A percentile compares a stretch with the other conserved stretches of the same genome.
Conservation (phyloP, 1,140 invertebrate species). For the Drosophila simulans region DNA sequence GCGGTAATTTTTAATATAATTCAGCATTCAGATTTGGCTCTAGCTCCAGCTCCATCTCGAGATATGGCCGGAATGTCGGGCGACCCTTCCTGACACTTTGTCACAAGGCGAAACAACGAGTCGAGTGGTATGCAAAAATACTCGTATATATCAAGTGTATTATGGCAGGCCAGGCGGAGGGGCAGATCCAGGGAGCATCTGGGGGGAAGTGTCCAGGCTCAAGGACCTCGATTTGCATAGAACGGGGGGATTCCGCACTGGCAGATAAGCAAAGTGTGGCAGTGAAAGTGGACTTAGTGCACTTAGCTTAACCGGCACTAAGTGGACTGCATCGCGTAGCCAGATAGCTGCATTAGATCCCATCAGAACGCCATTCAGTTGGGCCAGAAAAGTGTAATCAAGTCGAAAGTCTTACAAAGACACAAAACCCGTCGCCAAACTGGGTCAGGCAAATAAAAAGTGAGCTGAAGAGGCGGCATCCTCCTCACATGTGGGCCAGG, state of each 20-base stretch:
- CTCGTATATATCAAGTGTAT: conserved; percentile 70
- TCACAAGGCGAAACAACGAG: conserved; percentile 64
- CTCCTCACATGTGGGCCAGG: conserved; percentile 46
- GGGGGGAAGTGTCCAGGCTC: conserved; percentile 33
- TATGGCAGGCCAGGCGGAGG: conserved; percentile 34
- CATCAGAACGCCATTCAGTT: conserved; percentile 77
- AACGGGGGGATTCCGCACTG: conserved; percentile 23
- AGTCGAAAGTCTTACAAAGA: conserved; percentile 46
- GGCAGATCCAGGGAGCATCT: conserved; percentile 1
- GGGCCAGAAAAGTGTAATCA: conserved; percentile 69
- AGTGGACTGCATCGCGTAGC: conserved; percentile 77
- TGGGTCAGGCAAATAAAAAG: conserved; percentile 73
- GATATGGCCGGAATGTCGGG: conserved; percentile 67
- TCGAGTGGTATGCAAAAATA: conserved; percentile 65
- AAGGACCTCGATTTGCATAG: conserved; percentile 72
- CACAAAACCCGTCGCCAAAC: conserved; percentile 29
- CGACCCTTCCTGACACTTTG: conserved; percentile 74
- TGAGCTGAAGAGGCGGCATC: background rate
- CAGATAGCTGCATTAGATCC: conserved; percentile 78
- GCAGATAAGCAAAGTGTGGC: conserved; percentile 54
- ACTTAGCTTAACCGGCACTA: conserved; percentile 64
- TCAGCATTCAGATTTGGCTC: conserved; percentile 25
- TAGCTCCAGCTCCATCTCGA: background rate
- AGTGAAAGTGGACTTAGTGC: conserved; percentile 55
- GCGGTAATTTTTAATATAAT: conserved; percentile 77